Percentiles rank a stretch among this genome's conserved stretches.
Evolutionary conservation across 2,888 invertebrate species (phyloP).

Genomic region (Agrotis clavis): DNA sequence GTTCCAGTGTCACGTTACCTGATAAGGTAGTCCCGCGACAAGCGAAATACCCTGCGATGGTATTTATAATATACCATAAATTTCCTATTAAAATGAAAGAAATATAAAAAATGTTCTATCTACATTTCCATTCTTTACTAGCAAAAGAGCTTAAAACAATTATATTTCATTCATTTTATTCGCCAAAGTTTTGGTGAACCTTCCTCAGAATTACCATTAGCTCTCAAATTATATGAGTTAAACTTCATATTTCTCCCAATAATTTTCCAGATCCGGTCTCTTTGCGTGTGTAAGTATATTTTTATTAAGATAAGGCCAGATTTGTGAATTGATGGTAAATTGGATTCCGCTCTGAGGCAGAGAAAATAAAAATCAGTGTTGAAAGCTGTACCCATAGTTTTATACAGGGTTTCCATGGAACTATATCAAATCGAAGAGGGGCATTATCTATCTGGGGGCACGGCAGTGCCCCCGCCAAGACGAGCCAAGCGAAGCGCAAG

Average conservation of each 20-base stretch:
- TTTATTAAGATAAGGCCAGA: slow-evolving; percentile 43
- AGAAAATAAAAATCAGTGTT: slow-evolving; percentile 17
- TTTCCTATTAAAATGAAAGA: no score
- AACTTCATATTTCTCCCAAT: slow-evolving; percentile 68
- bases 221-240: slow-evolving; percentile 59
- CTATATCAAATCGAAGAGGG: no score
- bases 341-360: slow-evolving; percentile 24
- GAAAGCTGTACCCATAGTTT: background rate
- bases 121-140: slow-evolving; percentile 62
- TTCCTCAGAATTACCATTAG: slow-evolving; percentile 66
- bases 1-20: no score
- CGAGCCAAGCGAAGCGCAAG: no score
- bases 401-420: no score
- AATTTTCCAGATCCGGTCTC: slow-evolving; percentile 54
- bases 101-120: no score
- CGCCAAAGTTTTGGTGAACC: slow-evolving; percentile 60
- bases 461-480: no score
- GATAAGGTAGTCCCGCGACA: no score
- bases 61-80: no score
- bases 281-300: slow-evolving; percentile 37
- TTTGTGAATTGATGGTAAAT: slow-evolving; percentile 49
- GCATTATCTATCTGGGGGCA: no score
- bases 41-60: no score
- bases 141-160: slow-evolving; percentile 64
- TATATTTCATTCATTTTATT: slow-evolving; percentile 70